Percentiles rank a stretch among this genome's conserved stretches.
These are phyloP conservation scores for Adoxophyes honmai DNA, from an alignment of 1,140 invertebrate genomes.

Conservation along the genomic window DNA sequence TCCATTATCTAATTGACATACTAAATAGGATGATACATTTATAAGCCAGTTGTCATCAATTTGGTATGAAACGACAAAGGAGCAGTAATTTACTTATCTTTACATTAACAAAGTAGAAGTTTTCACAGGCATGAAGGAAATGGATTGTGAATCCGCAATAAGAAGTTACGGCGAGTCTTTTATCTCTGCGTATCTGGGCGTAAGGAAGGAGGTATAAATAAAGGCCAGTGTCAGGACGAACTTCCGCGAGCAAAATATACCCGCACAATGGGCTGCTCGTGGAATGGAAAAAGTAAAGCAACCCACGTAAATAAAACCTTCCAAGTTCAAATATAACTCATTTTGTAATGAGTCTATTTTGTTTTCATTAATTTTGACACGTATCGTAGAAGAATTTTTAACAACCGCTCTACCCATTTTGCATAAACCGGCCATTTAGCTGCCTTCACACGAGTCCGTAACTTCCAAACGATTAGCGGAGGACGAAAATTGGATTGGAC, in stretches of 20 bases:
- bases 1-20: too few species aligned
- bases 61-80: too few species aligned
- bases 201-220: conserved; percentile 28
- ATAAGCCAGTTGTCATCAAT: too few species aligned
- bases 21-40: too few species aligned
- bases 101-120: neutral
- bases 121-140: neutral
- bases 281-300: too few species aligned
- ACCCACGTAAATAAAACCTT: too few species aligned
- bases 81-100: neutral
- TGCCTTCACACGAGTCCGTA: neutral
- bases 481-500: neutral
- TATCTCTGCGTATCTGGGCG: conserved; percentile 28
- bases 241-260: neutral
- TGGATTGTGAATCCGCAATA: conserved; percentile 29
- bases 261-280: too few species aligned
- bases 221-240: conserved; percentile 13
- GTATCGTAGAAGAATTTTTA: too few species aligned
- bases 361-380: too few species aligned
- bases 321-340: too few species aligned
- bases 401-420: neutral
- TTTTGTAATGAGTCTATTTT: too few species aligned
- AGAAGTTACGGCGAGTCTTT: conserved; percentile 25
- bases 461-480: conserved; percentile 4
- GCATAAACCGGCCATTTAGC: neutral